Base-by-base conservation (phyloP, 1,140 invertebrate genomes). In the Tachypleus tridentatus region DNA sequence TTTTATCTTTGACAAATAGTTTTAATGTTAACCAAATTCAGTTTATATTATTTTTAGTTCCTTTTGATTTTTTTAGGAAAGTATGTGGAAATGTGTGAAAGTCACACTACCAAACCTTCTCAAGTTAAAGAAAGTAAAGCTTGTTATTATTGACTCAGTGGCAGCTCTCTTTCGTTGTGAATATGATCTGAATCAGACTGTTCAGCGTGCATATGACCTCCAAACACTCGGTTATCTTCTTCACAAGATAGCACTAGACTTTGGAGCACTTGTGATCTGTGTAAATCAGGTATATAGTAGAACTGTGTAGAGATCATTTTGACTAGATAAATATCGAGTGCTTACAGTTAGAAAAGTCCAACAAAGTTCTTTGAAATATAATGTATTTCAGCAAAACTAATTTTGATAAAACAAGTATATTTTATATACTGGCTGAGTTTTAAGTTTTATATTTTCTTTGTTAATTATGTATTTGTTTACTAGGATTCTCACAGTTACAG, bases 121-220 rank as follows among this genome's bases (percentile, higher is more conserved):
- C 5, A 70, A 65, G 70, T n/a, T 63, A 71, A 62, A 48, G 64
- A 76, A 77, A 66, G 81, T 89, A 60, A 83, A 84, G 4, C 72
- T 89, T 11, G 76, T 90, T 62, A 73, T 91, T 4, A 79, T 91
- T 29, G 87, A 91, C 73, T 89, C 87, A 4, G 83, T 91, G 65
- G 86, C 87, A 29, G 86, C 84, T 4, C 75, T 86, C 50, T 88
- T 86, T 73, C 80, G 87, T 51, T 78, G 78, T 50, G 84, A 86
- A 66, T 84, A 83, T 66, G 79, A 81, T 69, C 76, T 49, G 69
- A 71, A 80, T 59, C 76, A 66, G 72, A 75, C 60, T 57, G 29
- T 9, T 5, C 10, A 62, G 74, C 58, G 86, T 69, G 80, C 83
- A 1, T 80, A 79, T 63, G 80, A 84, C 67, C 77, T 88, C 64